phyloP scores from a whole-genome alignment of 2,113 vertebrate species.

The Scalopus aquaticus region DNA sequence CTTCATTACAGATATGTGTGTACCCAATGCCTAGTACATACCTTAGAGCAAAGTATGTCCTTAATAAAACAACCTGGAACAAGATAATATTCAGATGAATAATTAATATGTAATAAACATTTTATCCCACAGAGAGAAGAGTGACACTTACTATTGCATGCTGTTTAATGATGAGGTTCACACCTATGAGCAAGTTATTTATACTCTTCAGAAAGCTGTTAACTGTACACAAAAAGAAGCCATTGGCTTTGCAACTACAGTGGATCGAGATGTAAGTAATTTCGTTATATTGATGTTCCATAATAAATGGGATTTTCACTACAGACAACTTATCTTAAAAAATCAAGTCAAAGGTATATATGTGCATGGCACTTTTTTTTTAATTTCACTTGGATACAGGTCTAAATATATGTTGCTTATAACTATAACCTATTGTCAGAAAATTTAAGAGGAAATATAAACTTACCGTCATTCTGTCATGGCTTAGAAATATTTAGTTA shows the following conservation, averaged over 20 bases:
- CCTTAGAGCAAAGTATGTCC: not conserved
- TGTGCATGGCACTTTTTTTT: not conserved
- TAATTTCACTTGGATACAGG: not conserved
- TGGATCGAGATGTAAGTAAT: conserved; percentile 96
- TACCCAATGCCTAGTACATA: not conserved
- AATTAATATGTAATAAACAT: conserved; percentile 58
- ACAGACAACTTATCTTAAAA: not conserved
- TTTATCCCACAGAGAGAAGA: conserved; percentile 87
- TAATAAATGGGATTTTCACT: conserved; percentile 29
- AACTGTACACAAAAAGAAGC: conserved; percentile 98
- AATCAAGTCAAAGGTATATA: not conserved
- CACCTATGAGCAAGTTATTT: conserved; percentile 99
- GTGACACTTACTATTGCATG: conserved; percentile 97
- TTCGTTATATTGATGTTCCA: not conserved
- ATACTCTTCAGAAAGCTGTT: conserved; percentile 98
- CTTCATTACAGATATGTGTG: not conserved
- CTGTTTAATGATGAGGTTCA: conserved; percentile 99
- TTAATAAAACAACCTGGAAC: conserved; percentile 13
- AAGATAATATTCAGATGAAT: not conserved
- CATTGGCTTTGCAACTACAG: conserved; percentile 96
- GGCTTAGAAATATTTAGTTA: conserved; percentile 27
- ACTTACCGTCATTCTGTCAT: not conserved
- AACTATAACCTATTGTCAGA: not conserved
- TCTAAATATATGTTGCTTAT: not conserved
- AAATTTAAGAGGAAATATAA: not conserved